Evolutionary conservation across 2,113 vertebrate species (phyloP).

Genomic region (Ailuropoda melanoleuca): DNA sequence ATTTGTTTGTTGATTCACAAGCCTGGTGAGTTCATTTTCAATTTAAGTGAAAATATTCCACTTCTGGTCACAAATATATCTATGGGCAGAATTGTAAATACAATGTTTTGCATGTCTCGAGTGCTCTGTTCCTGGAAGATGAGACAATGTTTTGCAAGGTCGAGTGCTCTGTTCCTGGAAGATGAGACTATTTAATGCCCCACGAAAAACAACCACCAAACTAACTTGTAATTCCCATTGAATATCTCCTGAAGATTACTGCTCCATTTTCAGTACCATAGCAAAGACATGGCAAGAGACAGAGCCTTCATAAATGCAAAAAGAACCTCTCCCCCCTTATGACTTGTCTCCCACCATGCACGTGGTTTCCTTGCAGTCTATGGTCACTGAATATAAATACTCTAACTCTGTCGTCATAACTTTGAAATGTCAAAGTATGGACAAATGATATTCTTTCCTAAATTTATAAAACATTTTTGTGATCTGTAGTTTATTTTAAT

Average conservation of each 20-base stretch:
- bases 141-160: not conserved
- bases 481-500: not conserved
- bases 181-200: not conserved
- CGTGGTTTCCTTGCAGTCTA: not conserved
- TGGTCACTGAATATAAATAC: slow-evolving; percentile 10
- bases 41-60: slow-evolving; percentile 28
- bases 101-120: not conserved
- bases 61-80: not conserved
- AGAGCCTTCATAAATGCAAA: not conserved
- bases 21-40: not conserved
- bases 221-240: not conserved
- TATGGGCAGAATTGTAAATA: not conserved
- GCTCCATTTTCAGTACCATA: not conserved
- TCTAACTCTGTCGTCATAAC: not conserved
- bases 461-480: slow-evolving; percentile 5
- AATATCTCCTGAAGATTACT: not conserved
- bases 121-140: not conserved
- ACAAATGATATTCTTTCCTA: not conserved
- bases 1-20: not conserved
- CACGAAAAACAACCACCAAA: not conserved
- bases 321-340: not conserved
- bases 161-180: not conserved
- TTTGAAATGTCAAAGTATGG: not conserved
- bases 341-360: not conserved
- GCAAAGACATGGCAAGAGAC: not conserved